Conservation (phyloP, 2,888 invertebrate genomes). For the Subacronicta megacephala region DNA sequence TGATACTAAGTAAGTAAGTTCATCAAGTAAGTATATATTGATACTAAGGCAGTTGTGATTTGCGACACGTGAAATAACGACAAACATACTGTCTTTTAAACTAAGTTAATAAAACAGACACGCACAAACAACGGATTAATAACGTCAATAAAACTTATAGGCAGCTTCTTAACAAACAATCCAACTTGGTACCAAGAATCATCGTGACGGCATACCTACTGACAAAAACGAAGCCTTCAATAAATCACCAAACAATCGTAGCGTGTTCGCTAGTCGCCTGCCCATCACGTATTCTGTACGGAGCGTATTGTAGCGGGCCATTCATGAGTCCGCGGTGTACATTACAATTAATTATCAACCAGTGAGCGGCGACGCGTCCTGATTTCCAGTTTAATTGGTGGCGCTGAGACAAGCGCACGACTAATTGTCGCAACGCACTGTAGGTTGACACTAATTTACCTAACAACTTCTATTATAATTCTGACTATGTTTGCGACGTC, state of each 20-base stretch:
- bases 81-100: neutral
- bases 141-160: constrained; percentile 29
- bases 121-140: constrained; percentile 28
- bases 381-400: constrained; percentile 71
- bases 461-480: constrained; percentile 1
- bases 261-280: constrained; percentile 36
- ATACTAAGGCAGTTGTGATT: too few species aligned
- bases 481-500: constrained; percentile 7
- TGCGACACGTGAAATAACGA: neutral
- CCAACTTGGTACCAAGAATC: constrained; percentile 50
- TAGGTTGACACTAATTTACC: constrained; percentile 11
- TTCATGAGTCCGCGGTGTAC: constrained; percentile 71
- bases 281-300: constrained; percentile 68
- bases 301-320: constrained; percentile 69
- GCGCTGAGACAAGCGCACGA: constrained; percentile 53
- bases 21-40: too few species aligned
- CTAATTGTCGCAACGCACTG: constrained; percentile 59
- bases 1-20: too few species aligned
- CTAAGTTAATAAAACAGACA: constrained; percentile 12
- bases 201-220: constrained; percentile 54
- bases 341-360: constrained; percentile 73
- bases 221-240: constrained; percentile 54
- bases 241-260: constrained; percentile 63
- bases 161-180: constrained; percentile 33
- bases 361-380: constrained; percentile 63